Conservation (phyloP, 2,888 invertebrate genomes). For the Lasioglossum malachurum region DNA sequence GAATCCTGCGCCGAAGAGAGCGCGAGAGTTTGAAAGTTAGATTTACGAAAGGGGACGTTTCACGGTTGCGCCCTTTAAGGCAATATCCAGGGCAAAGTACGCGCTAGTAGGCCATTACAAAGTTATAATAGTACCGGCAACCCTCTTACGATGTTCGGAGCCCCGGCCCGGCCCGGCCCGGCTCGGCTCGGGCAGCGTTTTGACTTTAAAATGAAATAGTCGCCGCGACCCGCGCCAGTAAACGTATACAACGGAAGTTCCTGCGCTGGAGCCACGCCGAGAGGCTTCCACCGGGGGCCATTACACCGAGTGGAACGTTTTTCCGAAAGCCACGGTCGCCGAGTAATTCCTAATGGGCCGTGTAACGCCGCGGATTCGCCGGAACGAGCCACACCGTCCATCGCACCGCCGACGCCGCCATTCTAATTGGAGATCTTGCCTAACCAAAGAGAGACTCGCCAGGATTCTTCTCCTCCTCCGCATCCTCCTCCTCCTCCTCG, state of each 20-base stretch:
- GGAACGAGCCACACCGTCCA: constrained; percentile 29
- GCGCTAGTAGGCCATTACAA: constrained; percentile 68
- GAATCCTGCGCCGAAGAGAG: constrained; percentile 17
- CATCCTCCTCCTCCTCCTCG: background rate
- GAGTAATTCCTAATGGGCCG: constrained; percentile 54
- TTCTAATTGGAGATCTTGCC: constrained; percentile 42
- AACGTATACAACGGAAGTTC: constrained; percentile 48
- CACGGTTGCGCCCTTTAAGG: constrained; percentile 58
- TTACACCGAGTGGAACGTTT: constrained; percentile 57
- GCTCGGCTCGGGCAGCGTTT: constrained; percentile 42
- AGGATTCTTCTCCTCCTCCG: background rate
- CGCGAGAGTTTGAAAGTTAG: constrained; percentile 53
- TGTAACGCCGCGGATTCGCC: constrained; percentile 31
- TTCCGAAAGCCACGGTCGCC: constrained; percentile 32
- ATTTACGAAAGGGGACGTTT: constrained; percentile 53
- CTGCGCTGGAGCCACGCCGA: constrained; percentile 16
- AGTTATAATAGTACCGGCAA: constrained; percentile 66
- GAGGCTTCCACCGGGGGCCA: constrained; percentile 20
- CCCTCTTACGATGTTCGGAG: constrained; percentile 58
- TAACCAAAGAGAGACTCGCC: background rate
- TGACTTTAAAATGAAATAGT: constrained; percentile 69
- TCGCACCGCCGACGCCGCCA: background rate
- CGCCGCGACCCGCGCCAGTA: constrained; percentile 33
- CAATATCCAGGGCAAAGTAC: constrained; percentile 67
- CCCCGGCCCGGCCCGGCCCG: constrained; percentile 20